Evolutionary conservation across 2,113 vertebrate genomes (phyloP).

Genomic region (Neodontobutis hainanensis): DNA sequence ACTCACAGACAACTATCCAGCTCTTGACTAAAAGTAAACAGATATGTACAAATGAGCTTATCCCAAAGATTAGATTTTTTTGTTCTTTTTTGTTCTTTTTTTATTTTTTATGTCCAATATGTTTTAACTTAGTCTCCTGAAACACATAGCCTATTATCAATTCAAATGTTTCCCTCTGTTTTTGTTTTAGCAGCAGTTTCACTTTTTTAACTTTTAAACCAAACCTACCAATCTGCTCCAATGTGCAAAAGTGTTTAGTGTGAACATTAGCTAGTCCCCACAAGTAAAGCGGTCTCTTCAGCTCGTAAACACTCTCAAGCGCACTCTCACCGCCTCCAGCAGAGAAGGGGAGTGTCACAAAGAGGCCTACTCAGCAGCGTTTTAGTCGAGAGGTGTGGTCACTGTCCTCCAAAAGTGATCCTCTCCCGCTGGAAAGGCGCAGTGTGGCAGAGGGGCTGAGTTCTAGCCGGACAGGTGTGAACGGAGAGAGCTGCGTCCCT

Average conservation of each 20-base stretch:
- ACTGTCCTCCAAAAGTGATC: constrained; percentile 26
- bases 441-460: constrained; percentile 36
- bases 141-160: too few species aligned
- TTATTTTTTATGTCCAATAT: too few species aligned
- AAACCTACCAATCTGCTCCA: background rate
- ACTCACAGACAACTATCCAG: too few species aligned
- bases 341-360: constrained; percentile 35
- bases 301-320: background rate
- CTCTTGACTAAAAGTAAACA: too few species aligned
- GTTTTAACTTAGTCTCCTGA: too few species aligned
- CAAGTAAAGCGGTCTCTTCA: background rate
- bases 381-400: constrained; percentile 64
- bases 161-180: too few species aligned
- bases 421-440: constrained; percentile 8
- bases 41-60: too few species aligned
- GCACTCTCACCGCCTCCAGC: constrained; percentile 20
- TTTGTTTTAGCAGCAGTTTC: background rate
- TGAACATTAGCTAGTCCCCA: too few species aligned
- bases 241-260: too few species aligned
- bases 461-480: constrained; percentile 20
- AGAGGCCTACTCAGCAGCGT: background rate
- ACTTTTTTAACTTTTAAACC: background rate
- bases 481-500: background rate
- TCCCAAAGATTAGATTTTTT: too few species aligned
- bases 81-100: too few species aligned